Conservation (phyloP, 2,888 invertebrate species). For the Dynastes grantii region DNA sequence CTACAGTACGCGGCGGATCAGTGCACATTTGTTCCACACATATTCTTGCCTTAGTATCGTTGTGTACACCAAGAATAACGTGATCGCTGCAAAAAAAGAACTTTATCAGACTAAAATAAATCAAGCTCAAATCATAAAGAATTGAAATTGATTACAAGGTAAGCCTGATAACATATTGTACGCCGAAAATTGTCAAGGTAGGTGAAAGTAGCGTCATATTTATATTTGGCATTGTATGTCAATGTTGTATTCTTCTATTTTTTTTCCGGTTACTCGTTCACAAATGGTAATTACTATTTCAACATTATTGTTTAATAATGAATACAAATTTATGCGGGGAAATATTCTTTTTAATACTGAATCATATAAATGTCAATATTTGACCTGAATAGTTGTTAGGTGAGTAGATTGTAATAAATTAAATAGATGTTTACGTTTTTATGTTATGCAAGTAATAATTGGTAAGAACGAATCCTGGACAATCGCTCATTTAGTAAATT, state of each 20-base stretch:
- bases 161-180: not conserved
- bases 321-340: not conserved
- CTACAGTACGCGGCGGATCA: conserved; percentile 67
- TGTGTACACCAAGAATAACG: conserved; percentile 71
- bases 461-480: too few relatives aligned
- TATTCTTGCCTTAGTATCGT: conserved; percentile 69
- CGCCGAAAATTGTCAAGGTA: not conserved
- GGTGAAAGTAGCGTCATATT: conserved; percentile 15
- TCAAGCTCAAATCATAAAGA: not conserved
- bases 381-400: not conserved
- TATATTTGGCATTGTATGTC: not conserved
- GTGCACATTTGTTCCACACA: conserved; percentile 70
- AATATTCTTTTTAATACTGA: not conserved
- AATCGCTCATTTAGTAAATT: too few relatives aligned
- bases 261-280: not conserved
- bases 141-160: not conserved
- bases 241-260: not conserved
- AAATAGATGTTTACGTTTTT: not conserved
- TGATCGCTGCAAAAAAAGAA: conserved; percentile 61
- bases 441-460: too few relatives aligned
- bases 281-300: not conserved
- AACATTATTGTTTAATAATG: not conserved
- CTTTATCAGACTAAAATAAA: not conserved
- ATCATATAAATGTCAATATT: conserved; percentile 1
- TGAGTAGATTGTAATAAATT: not conserved